Percentiles rank a stretch among this genome's conserved stretches.
These are phyloP conservation scores for Anthoscopus minutus DNA, from an alignment of 2,113 vertebrate genomes.

Conservation along the genomic window DNA sequence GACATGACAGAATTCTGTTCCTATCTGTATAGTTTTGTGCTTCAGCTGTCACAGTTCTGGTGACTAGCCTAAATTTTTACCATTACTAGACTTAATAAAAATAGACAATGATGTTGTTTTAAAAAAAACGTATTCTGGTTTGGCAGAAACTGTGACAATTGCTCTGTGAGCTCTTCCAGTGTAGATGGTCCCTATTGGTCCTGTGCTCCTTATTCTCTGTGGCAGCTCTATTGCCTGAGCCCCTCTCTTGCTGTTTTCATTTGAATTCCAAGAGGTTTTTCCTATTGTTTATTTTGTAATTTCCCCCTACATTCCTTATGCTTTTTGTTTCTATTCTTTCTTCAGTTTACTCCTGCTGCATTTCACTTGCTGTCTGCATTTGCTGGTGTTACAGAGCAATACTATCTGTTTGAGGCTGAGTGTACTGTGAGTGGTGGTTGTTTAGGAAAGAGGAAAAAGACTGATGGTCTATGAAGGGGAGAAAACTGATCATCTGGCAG, in stretches of 20 bases:
- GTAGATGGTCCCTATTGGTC: neutral
- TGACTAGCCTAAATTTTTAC: neutral
- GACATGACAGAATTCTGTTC: neutral
- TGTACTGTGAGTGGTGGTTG: neutral
- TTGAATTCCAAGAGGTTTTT: neutral
- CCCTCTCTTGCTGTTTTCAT: neutral
- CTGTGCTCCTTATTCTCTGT: neutral
- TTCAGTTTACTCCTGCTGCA: neutral
- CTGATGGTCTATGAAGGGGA: accelerated
- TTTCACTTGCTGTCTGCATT: neutral
- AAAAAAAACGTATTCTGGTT: neutral
- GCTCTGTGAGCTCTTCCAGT: neutral
- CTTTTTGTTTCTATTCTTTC: neutral
- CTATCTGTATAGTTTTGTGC: neutral
- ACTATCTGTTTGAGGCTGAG: neutral
- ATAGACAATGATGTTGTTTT: neutral
- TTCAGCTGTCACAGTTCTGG: neutral
- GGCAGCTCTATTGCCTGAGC: neutral
- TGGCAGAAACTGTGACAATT: neutral
- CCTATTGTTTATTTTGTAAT: neutral
- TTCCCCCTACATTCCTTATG: neutral
- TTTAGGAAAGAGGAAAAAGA: neutral
- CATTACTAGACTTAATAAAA: neutral
- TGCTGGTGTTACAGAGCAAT: neutral
- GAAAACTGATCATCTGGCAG: neutral